Evolutionary conservation across 2,113 vertebrate species (phyloP), one percentile per base, ranked within the genome.

Genomic region (Calonectris borealis): DNA sequence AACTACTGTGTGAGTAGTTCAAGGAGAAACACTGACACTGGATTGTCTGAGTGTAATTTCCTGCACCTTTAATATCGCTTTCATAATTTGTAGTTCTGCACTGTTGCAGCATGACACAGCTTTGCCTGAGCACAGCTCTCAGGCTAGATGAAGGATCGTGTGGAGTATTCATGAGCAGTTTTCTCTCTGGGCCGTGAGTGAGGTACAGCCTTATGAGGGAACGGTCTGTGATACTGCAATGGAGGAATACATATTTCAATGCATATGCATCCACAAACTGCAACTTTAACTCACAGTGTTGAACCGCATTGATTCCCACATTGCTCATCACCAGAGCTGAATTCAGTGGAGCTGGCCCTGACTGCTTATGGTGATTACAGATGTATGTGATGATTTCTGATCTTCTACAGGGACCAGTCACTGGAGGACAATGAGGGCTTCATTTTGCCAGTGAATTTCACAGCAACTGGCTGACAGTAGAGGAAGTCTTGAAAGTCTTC

Each of bases 111-210:
- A 15, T 46, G 51, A 66, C 49, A 49, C 62, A 70, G 64, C 76
- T 88, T 81, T 86, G 40, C 34, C 36, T 80, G 52, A 70, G 31
- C 60, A 29, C 44, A 49, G 62, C 44, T 69, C 49, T 77, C 49
- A 24, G 51, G 24, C 46, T 51, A 16, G 55, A 16, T 68, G 48
- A 70, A 66, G n/a, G 36, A 62, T 76, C 3, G 1, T 1, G 3
- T 61, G 34, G 36, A 68, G 32, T 36, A n/a, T 95, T 70, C 31
- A 14, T 38, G 26, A 89, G 51, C 64, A 73, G 13, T 36, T 51
- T 70, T 88, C 19, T 65, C 21, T 55, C 38, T 5, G 3, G 55
- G 27, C 51, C 2, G 2, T 27, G 29, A 49, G 40, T 0, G 0
- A 85, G 40, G 31, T 44, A 6, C 51, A 85, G 51, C 61, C 29